These are phyloP conservation scores for Meloidogyne exigua DNA, from an alignment of 1,140 invertebrate genomes.

Conservation along the genomic window DNA sequence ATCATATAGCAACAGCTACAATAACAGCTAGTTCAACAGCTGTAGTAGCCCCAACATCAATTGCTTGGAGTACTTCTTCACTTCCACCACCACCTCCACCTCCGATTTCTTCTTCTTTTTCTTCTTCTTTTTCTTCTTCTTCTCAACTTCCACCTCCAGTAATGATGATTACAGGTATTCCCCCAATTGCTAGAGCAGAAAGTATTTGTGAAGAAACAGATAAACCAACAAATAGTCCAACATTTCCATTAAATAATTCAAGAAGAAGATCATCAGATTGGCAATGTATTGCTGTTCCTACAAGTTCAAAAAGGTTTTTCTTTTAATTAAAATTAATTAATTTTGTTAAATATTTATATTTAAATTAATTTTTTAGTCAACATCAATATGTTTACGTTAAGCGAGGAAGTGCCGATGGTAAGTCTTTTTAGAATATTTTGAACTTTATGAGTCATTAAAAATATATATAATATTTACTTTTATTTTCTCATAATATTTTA, in stretches of 20 bases:
- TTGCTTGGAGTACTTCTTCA: slow-evolving; percentile 15
- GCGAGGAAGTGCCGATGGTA: slow-evolving; percentile 63
- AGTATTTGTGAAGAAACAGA: neutral
- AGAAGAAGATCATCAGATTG: slow-evolving; percentile 57
- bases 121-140: neutral
- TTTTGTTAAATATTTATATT: neutral
- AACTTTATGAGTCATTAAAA: neutral
- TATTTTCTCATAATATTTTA: slow-evolving; percentile 1
- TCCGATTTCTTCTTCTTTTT: too few relatives aligned
- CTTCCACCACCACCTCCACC: neutral
- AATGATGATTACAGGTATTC: slow-evolving; percentile 10
- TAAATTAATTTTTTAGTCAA: slow-evolving; percentile 20
- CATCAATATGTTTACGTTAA: slow-evolving; percentile 63
- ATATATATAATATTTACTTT: neutral
- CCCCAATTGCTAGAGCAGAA: slow-evolving; percentile 3
- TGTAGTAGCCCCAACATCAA: slow-evolving; percentile 3
- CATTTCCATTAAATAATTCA: slow-evolving; percentile 10
- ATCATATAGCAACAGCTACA: slow-evolving; percentile 21
- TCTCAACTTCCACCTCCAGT: neutral
- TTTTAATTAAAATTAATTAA: neutral
- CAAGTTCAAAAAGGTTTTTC: slow-evolving; percentile 46
- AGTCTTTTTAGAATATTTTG: slow-evolving; percentile 28
- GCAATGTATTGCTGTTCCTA: slow-evolving; percentile 63
- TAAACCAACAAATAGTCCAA: neutral
- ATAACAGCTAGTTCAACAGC: slow-evolving; percentile 16